Evolutionary conservation across 35 echinoderm and acorn worm species (phyloP).

Genomic region (Diadema setosum): DNA sequence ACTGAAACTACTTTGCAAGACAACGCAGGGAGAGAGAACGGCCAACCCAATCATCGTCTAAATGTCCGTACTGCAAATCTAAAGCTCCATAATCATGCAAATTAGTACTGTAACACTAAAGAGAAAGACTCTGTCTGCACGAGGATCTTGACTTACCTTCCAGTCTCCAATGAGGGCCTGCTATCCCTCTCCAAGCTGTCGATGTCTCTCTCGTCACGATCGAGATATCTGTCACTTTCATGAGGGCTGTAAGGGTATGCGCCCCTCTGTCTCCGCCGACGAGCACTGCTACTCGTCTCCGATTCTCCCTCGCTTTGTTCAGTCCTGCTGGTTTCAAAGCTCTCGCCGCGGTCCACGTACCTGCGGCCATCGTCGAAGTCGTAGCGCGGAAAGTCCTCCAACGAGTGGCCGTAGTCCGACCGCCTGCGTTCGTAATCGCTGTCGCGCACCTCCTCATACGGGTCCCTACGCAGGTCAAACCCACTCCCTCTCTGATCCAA

Average conservation of each 20-base stretch:
- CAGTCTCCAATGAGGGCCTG: conserved; percentile 41
- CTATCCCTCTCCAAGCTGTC: conserved; percentile 35
- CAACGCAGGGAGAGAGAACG: too few relatives aligned
- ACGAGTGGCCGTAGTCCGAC: neutral
- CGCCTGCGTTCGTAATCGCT: neutral
- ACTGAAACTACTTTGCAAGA: too few relatives aligned
- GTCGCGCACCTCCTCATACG: neutral
- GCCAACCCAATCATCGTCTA: too few relatives aligned
- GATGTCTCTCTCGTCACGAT: neutral
- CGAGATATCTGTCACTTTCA: neutral
- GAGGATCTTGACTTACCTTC: conserved; percentile 40
- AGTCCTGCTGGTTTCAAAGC: conserved; percentile 38
- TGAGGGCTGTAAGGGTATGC: conserved; percentile 22
- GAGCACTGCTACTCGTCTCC: neutral
- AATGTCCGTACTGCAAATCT: too few relatives aligned
- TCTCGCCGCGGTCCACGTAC: conserved; percentile 34
- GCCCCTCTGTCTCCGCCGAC: neutral
- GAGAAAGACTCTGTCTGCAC: too few relatives aligned
- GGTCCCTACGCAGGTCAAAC: neutral
- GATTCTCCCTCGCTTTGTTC: conserved; percentile 44
- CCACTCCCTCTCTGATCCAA: neutral
- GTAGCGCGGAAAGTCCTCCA: neutral
- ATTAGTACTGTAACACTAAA: too few relatives aligned
- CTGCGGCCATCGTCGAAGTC: conserved; percentile 28
- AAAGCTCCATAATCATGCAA: too few relatives aligned